Evolutionary conservation across 2,888 invertebrate species (phyloP).

Genomic region (Dioctria linearis): DNA sequence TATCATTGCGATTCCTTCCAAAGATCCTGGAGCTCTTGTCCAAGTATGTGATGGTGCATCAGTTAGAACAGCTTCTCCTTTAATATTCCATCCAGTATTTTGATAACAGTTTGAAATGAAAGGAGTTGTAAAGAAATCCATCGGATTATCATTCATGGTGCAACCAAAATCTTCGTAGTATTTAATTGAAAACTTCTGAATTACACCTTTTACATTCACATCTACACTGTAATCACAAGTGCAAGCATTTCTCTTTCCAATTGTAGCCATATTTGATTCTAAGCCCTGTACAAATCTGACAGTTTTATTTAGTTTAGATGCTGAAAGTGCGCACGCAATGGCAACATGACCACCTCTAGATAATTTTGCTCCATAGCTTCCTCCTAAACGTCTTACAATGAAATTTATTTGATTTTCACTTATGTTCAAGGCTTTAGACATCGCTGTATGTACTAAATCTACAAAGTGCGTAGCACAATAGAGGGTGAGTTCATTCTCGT

Average conservation of each 20-base stretch:
- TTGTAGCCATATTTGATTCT: conserved; percentile 77
- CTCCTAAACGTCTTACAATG: conserved; percentile 73
- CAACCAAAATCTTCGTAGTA: conserved; percentile 71
- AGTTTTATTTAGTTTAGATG: conserved; percentile 78
- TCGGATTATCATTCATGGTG: conserved; percentile 72
- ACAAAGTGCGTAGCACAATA: conserved; percentile 76
- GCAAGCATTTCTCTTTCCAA: conserved; percentile 76
- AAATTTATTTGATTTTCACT: conserved; percentile 69
- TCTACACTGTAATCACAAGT: conserved; percentile 76
- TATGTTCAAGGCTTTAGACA: conserved; percentile 73
- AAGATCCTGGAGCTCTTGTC: conserved; percentile 76
- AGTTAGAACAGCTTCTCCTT: conserved; percentile 77
- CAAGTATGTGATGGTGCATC: conserved; percentile 80
- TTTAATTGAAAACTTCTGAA: conserved; percentile 68
- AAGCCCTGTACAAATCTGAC: conserved; percentile 79
- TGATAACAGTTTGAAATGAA: conserved; percentile 77
- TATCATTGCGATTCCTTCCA: conserved; percentile 77
- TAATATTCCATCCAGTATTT: conserved; percentile 77
- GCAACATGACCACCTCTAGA: conserved; percentile 74
- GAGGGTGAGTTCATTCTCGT: conserved; percentile 79
- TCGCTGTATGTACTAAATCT: conserved; percentile 73
- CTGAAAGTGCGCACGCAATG: conserved; percentile 78
- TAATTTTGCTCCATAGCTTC: conserved; percentile 83
- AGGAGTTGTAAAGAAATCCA: conserved; percentile 66
- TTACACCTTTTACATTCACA: conserved; percentile 74